A percentile compares a stretch with the other conserved stretches of the same genome.
These are phyloP conservation scores for Hyles euphorbiae DNA, from an alignment of 1,140 invertebrate genomes.

Conservation along the genomic window DNA sequence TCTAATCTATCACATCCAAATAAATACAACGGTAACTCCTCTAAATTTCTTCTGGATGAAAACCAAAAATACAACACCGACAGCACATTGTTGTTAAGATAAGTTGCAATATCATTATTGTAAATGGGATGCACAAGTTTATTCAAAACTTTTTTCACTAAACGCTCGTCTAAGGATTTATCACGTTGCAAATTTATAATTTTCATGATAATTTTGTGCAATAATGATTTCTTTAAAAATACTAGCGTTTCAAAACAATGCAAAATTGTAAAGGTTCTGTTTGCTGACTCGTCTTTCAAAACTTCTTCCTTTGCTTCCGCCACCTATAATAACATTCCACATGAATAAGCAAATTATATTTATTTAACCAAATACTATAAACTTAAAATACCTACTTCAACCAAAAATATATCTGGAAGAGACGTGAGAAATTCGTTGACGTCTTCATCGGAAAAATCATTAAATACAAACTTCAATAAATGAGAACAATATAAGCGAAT, in stretches of 20 bases:
- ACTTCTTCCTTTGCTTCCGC: slow-evolving; percentile 36
- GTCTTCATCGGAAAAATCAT: slow-evolving; percentile 29
- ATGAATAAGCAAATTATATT: slow-evolving; percentile 9
- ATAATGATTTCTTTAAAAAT: slow-evolving; percentile 27
- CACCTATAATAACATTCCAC: slow-evolving; percentile 36
- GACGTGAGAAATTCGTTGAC: slow-evolving; percentile 28
- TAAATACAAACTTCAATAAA: slow-evolving; percentile 36
- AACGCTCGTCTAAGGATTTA: slow-evolving; percentile 38
- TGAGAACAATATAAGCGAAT: slow-evolving; percentile 59
- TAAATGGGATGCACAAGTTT: slow-evolving; percentile 29
- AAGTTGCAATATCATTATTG: slow-evolving; percentile 30
- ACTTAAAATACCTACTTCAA: slow-evolving; percentile 37
- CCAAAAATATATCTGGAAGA: slow-evolving; percentile 45
- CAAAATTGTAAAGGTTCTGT: slow-evolving; percentile 56
- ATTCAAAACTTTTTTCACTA: slow-evolving; percentile 49
- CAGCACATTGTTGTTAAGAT: slow-evolving; percentile 43
- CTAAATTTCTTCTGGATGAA: slow-evolving; percentile 30
- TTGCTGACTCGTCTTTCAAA: slow-evolving; percentile 58
- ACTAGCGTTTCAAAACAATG: slow-evolving; percentile 48
- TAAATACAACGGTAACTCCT: slow-evolving; percentile 43
- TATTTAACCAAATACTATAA: neutral
- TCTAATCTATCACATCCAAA: slow-evolving; percentile 38
- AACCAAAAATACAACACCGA: slow-evolving; percentile 50
- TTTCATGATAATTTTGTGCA: slow-evolving; percentile 38
- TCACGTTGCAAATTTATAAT: slow-evolving; percentile 41